Conservation (phyloP, 2,113 vertebrate genomes). For the Glaucidium brasilianum region DNA sequence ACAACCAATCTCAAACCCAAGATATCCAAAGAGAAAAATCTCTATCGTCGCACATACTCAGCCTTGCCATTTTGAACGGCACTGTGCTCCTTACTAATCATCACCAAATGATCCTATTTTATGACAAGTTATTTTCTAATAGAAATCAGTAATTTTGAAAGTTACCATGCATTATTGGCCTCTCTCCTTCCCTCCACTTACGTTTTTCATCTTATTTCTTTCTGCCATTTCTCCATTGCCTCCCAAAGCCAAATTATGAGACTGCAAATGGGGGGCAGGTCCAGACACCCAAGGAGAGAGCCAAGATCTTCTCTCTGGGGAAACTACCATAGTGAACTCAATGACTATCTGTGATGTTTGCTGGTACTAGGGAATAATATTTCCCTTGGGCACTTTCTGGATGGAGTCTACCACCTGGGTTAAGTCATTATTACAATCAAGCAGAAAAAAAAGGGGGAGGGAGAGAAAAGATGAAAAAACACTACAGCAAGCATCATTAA, state of each 20-base stretch:
- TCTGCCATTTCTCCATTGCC: background rate
- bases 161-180: background rate
- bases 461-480: conserved; percentile 47
- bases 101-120: conserved; percentile 19
- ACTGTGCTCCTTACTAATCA: conserved; percentile 31
- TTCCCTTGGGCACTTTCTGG: conserved; percentile 67
- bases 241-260: background rate
- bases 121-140: background rate
- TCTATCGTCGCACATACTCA: background rate
- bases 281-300: conserved; percentile 44
- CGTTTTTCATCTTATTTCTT: background rate
- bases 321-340: conserved; percentile 20
- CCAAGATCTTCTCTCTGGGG: conserved; percentile 37
- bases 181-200: background rate
- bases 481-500: conserved; percentile 70
- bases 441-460: background rate
- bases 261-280: conserved; percentile 35
- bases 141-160: background rate
- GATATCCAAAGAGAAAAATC: background rate
- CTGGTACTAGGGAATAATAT: conserved; percentile 72
- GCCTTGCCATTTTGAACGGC: background rate
- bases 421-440: conserved; percentile 71
- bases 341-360: conserved; percentile 65
- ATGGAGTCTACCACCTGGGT: conserved; percentile 73
- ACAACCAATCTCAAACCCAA: background rate